Conservation (phyloP, 2,113 vertebrate species). For the Laticauda laticaudata region DNA sequence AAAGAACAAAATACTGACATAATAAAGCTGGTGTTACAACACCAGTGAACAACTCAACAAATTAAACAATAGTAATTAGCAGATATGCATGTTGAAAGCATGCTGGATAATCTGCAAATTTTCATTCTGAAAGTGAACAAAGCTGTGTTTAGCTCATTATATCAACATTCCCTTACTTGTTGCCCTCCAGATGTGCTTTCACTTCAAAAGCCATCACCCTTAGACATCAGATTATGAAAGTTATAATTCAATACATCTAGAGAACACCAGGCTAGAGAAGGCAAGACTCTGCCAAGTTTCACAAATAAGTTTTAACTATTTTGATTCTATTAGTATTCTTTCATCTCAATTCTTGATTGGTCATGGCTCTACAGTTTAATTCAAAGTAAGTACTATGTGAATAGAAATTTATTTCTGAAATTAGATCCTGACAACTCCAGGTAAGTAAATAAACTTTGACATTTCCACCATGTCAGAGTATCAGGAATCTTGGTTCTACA, state of each 20-base stretch:
- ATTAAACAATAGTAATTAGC: neutral
- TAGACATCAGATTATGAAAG: neutral
- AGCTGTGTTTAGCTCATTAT: neutral
- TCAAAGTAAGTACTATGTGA: neutral
- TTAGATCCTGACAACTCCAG: neutral
- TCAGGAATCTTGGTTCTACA: neutral
- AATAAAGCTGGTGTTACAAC: neutral
- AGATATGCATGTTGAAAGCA: neutral
- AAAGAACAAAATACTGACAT: constrained; percentile 16
- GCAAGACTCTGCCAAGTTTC: neutral
- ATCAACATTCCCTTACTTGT: neutral
- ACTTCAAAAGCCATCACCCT: neutral
- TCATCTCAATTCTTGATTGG: neutral
- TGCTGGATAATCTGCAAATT: neutral
- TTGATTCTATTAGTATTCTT: neutral
- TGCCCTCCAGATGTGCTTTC: neutral
- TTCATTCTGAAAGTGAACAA: neutral
- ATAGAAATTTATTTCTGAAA: neutral
- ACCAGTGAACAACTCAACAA: neutral
- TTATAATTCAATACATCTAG: neutral
- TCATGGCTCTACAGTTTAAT: neutral
- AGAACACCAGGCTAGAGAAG: neutral
- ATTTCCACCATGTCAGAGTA: neutral
- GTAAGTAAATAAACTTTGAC: neutral
- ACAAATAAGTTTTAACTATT: neutral